These are phyloP conservation scores for Idaea dimidiata DNA, from an alignment of 2,888 invertebrate species.

Conservation along the genomic window DNA sequence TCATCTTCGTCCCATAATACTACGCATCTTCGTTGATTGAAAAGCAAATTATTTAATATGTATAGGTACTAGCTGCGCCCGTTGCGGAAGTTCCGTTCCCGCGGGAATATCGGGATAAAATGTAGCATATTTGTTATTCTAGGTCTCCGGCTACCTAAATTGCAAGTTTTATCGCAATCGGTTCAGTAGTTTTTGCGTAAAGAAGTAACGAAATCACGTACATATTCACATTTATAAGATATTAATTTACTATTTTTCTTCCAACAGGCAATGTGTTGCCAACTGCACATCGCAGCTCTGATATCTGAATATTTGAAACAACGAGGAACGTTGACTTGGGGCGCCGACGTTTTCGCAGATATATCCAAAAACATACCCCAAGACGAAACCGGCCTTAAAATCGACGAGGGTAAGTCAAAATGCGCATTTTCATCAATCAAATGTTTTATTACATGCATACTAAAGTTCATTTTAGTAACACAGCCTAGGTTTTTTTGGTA, in stretches of 20 bases:
- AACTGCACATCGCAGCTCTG: slow-evolving; percentile 96
- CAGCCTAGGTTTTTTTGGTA: slow-evolving; percentile 38
- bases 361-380: slow-evolving; percentile 93
- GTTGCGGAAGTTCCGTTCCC: too few relatives aligned
- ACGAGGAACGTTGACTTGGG: slow-evolving; percentile 87
- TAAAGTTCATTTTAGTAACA: slow-evolving; percentile 43
- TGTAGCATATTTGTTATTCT: too few relatives aligned
- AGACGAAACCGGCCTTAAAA: slow-evolving; percentile 92
- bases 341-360: slow-evolving; percentile 90
- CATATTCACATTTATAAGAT: too few relatives aligned
- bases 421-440: slow-evolving; percentile 25
- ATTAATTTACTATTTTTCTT: slow-evolving; percentile 6
- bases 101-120: too few relatives aligned
- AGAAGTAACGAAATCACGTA: too few relatives aligned
- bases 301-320: slow-evolving; percentile 96
- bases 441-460: slow-evolving; percentile 38
- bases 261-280: slow-evolving; percentile 92
- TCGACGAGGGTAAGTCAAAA: slow-evolving; percentile 85
- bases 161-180: too few relatives aligned
- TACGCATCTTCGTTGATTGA: too few relatives aligned
- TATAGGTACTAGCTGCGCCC: too few relatives aligned
- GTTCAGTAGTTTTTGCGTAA: too few relatives aligned
- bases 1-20: too few relatives aligned
- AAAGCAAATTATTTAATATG: too few relatives aligned
- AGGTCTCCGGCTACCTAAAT: too few relatives aligned